Percentiles rank a stretch among this genome's conserved stretches.
Conservation (phyloP, 2,113 vertebrate species). For the Lamprotornis superbus region DNA sequence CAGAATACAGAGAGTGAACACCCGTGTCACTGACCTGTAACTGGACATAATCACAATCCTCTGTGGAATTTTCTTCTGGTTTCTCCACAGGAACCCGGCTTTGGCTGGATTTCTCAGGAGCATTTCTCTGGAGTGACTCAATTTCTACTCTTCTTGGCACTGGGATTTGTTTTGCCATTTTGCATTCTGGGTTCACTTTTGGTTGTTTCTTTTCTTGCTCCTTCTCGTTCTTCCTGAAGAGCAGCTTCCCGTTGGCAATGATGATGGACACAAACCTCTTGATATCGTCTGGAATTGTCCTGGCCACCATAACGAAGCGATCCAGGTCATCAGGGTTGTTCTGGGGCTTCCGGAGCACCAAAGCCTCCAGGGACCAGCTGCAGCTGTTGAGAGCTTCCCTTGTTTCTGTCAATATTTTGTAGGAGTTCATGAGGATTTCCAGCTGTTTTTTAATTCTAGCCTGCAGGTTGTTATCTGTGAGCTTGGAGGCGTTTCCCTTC, state of each 20-base stretch:
- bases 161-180: background rate
- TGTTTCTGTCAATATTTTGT: constrained; percentile 81
- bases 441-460: constrained; percentile 84
- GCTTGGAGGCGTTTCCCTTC: constrained; percentile 68
- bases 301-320: constrained; percentile 88
- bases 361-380: constrained; percentile 78
- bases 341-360: constrained; percentile 77
- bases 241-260: constrained; percentile 89
- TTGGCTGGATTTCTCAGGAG: background rate
- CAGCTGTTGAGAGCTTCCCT: constrained; percentile 74
- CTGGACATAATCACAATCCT: constrained; percentile 81
- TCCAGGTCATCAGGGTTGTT: constrained; percentile 85
- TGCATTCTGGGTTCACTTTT: background rate
- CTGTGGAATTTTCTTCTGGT: background rate
- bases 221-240: constrained; percentile 77
- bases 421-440: constrained; percentile 80
- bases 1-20: background rate
- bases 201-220: constrained; percentile 52
- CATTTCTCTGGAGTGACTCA: background rate
- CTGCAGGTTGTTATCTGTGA: constrained; percentile 83
- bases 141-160: constrained; percentile 12
- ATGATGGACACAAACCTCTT: constrained; percentile 90
- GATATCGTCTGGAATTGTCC: constrained; percentile 89
- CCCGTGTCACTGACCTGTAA: constrained; percentile 67
- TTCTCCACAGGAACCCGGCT: background rate